These are phyloP conservation scores for Trialeurodes vaporariorum DNA, from an alignment of 1,140 invertebrate genomes.

Conservation along the genomic window DNA sequence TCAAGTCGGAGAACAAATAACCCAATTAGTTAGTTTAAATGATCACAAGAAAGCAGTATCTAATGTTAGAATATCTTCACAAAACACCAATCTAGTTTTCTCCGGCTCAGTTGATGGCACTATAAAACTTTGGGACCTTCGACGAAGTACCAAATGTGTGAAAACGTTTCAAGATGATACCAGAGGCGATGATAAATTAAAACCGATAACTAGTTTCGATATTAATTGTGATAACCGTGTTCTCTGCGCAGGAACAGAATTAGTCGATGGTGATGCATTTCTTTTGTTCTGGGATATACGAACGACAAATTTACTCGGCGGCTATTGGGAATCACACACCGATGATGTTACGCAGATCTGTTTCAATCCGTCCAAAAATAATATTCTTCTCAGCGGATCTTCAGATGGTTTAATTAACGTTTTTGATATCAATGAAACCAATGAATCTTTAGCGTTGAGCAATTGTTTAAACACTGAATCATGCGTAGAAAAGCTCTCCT, in stretches of 20 bases:
- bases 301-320: slow-evolving; percentile 53
- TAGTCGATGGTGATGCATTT: slow-evolving; percentile 54
- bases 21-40: slow-evolving; percentile 30
- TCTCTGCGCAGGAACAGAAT: slow-evolving; percentile 63
- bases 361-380: slow-evolving; percentile 60
- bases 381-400: slow-evolving; percentile 59
- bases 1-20: slow-evolving; percentile 32
- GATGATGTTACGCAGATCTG: slow-evolving; percentile 71
- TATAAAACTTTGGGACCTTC: slow-evolving; percentile 51
- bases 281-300: slow-evolving; percentile 75
- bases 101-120: slow-evolving; percentile 43
- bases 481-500: slow-evolving; percentile 40
- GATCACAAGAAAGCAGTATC: slow-evolving; percentile 39
- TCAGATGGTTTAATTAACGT: slow-evolving; percentile 78
- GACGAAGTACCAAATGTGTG: slow-evolving; percentile 40
- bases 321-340: slow-evolving; percentile 73
- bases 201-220: slow-evolving; percentile 59
- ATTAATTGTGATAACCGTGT: slow-evolving; percentile 56
- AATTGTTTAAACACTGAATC: slow-evolving; percentile 73
- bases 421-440: slow-evolving; percentile 59
- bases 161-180: slow-evolving; percentile 45
- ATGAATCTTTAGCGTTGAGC: slow-evolving; percentile 68
- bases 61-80: slow-evolving; percentile 46
- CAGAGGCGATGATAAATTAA: slow-evolving; percentile 31
- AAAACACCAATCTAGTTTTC: slow-evolving; percentile 47